Percentiles rank a stretch among this genome's conserved stretches.
These are phyloP conservation scores for Bettongia penicillata DNA, from an alignment of 2,113 vertebrate species.

Conservation along the genomic window DNA sequence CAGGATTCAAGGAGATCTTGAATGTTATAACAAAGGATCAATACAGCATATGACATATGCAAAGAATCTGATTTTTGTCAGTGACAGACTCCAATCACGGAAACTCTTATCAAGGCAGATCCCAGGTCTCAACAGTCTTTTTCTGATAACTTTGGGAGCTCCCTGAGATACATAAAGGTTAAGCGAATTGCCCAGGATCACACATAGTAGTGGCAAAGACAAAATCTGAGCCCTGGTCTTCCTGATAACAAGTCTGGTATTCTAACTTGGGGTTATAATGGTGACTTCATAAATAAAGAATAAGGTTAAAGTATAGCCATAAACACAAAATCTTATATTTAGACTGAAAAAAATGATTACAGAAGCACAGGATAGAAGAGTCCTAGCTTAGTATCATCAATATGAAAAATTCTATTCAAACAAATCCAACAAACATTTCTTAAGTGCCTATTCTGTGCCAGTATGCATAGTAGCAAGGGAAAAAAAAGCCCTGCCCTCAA, in stretches of 20 bases:
- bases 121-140: not conserved
- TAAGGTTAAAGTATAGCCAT: not conserved
- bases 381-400: not conserved
- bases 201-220: not conserved
- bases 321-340: not conserved
- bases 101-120: not conserved
- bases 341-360: not conserved
- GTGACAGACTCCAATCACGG: not conserved
- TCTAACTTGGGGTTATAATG: not conserved
- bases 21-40: not conserved
- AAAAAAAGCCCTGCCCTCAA: not conserved
- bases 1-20: not conserved
- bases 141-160: not conserved
- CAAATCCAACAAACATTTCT: not conserved
- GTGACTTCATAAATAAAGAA: not conserved
- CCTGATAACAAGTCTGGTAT: not conserved
- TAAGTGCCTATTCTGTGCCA: not conserved
- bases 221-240: not conserved
- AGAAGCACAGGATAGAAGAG: not conserved
- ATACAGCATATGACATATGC: not conserved
- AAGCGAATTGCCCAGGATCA: not conserved
- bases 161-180: not conserved
- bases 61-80: not conserved
- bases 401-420: not conserved
- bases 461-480: not conserved